Base-by-base conservation (phyloP, 2,888 invertebrate species). In the Amitus sp. region DNA sequence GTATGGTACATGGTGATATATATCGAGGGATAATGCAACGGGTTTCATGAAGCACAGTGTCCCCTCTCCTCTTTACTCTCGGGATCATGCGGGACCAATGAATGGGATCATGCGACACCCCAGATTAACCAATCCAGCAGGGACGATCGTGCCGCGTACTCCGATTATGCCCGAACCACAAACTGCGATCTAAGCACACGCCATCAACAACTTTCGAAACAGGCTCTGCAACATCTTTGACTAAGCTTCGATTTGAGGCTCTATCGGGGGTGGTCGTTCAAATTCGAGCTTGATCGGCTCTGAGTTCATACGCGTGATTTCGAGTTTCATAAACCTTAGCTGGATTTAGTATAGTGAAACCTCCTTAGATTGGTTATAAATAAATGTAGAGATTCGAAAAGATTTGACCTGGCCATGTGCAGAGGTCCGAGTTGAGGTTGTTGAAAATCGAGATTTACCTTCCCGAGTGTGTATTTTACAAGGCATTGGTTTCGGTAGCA, bases 1-100 rank as follows among this genome's bases (percentile, higher is more conserved):
- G 53, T 54, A 50, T 54, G 49, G 59, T 49, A 48, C 17, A 55
- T 59, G 60, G 71, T 75, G 73, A 75, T 74, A 70, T n/a, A n/a
- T 74, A 75, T 77, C 73, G 72, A 49, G 68, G 74, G 73, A 73
- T 73, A 74, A 74, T 72, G 68, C 71, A 68, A 67, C 70, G 69
- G 69, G 68, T 71, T 71, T 61, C 66, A 65, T 61, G 65, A 56
- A 66, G 62, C 65, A 62, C 67, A 64, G 62, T 47, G 20, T 58
- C 42, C 43, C 55, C 54, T 30, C 55, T 53, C 34, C 56, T 51
- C 69, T 68, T 65, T 64, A 68, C 73, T 73, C 73, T 70, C 63
- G 73, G 75, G 75, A 79, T 78, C 77, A 75, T 73, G 73, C 75
- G 73, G 77, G 76, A 78, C 73, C 79, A 73, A 79, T 77, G 79